A percentile compares a stretch with the other conserved stretches of the same genome.
These are phyloP conservation scores for Bombus waltoni DNA, from an alignment of 1,140 invertebrate species.

Conservation along the genomic window DNA sequence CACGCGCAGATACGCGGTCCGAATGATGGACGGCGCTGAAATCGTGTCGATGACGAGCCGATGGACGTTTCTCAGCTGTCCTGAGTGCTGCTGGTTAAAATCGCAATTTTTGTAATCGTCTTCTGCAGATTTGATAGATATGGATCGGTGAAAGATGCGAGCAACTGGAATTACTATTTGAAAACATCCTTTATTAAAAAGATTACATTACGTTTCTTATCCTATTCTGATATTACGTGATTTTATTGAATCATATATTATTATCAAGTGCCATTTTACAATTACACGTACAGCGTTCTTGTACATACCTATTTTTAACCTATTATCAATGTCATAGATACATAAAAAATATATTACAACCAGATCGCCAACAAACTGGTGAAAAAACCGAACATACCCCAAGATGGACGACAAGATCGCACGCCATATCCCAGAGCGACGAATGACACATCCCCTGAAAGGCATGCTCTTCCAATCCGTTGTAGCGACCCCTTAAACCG, in stretches of 20 bases:
- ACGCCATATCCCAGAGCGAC: constrained; percentile 78
- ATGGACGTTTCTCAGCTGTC: constrained; percentile 13
- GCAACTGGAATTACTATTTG: background rate
- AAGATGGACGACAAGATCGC: constrained; percentile 76
- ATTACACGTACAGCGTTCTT: too few species aligned
- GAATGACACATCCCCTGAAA: constrained; percentile 82
- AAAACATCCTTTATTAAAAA: background rate
- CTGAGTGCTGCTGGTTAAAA: background rate
- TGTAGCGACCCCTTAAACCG: constrained; percentile 78
- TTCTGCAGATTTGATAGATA: background rate
- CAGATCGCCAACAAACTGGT: background rate
- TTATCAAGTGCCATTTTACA: background rate
- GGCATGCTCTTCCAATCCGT: constrained; percentile 78
- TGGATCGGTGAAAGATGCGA: background rate
- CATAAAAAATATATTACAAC: background rate
- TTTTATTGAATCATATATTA: background rate
- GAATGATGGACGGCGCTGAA: constrained; percentile 15
- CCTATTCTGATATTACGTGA: background rate
- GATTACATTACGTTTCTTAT: too few species aligned
- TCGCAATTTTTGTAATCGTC: background rate
- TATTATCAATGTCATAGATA: background rate
- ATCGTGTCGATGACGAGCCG: constrained; percentile 41
- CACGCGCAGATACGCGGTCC: background rate
- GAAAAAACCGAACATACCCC: constrained; percentile 23
- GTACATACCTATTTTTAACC: background rate